Conservation (phyloP, 1,140 invertebrate genomes). For the Uloborus diversus region DNA sequence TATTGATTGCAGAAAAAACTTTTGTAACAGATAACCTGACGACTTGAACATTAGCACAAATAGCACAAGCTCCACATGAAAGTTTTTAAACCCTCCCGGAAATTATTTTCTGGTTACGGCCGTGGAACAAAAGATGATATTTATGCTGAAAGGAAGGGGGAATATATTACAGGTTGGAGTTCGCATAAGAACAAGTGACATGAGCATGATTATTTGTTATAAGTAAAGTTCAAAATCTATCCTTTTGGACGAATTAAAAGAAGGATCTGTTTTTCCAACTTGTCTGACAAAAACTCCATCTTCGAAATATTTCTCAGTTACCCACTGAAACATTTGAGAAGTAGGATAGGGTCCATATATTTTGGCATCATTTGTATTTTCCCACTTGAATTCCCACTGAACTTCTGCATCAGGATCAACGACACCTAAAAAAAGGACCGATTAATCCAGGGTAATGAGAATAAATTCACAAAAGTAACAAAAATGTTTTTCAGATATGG, state of each 20-base stretch:
- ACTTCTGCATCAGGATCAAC: conserved; percentile 67
- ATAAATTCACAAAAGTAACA: too few relatives aligned
- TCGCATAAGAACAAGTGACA: too few relatives aligned
- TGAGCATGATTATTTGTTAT: too few relatives aligned
- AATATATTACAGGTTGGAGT: too few relatives aligned
- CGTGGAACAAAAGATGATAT: too few relatives aligned
- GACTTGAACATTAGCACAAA: too few relatives aligned
- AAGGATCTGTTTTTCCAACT: conserved; percentile 73
- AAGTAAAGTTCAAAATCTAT: conserved; percentile 94
- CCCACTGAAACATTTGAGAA: conserved; percentile 88
- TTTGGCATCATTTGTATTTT: conserved; percentile 77
- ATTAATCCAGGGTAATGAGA: not conserved
- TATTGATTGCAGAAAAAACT: too few relatives aligned
- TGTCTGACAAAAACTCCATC: conserved; percentile 85
- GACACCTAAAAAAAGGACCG: conserved; percentile 9
- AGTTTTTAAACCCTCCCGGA: too few relatives aligned
- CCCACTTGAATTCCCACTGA: conserved; percentile 92
- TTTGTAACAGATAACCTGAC: too few relatives aligned
- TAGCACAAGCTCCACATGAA: too few relatives aligned
- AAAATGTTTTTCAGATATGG: not conserved
- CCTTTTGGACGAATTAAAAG: conserved; percentile 87
- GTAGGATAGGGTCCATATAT: conserved; percentile 86
- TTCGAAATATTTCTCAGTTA: conserved; percentile 85
- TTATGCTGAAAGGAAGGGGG: too few relatives aligned
- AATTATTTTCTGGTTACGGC: too few relatives aligned